Conservation (phyloP, 2,113 vertebrate genomes). For the Alligator sinensis region DNA sequence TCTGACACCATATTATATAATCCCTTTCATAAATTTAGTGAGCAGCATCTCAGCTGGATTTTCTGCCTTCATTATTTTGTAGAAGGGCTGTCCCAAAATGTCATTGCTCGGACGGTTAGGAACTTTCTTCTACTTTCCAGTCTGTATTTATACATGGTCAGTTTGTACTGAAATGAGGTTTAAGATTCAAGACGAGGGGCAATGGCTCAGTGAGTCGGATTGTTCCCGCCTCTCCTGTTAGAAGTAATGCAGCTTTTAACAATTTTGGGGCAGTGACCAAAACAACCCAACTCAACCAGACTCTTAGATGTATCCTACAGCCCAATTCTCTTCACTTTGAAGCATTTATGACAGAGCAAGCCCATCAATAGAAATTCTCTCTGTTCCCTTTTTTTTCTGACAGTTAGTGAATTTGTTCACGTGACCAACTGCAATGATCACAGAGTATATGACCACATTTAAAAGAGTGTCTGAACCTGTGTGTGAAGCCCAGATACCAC, state of each 20-base stretch:
- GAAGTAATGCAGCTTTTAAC: background rate
- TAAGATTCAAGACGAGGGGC: background rate
- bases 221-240: background rate
- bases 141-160: background rate
- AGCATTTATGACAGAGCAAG: too few species aligned
- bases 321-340: too few species aligned
- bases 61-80: accelerated
- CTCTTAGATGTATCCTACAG: too few species aligned
- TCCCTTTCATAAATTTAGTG: background rate
- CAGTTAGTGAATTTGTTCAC: too few species aligned
- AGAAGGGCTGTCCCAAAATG: background rate
- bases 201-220: background rate
- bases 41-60: background rate
- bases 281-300: too few species aligned
- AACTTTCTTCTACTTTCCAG: background rate
- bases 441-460: background rate
- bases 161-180: background rate
- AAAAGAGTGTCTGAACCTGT: background rate
- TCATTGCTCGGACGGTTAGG: background rate
- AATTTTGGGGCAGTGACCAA: too few species aligned
- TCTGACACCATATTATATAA: accelerated
- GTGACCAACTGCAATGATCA: too few species aligned
- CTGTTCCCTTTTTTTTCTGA: too few species aligned
- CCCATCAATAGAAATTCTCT: too few species aligned
- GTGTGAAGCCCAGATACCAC: accelerated